Evolutionary conservation across 2,113 vertebrate species (phyloP).

Genomic region (Vimba vimba): DNA sequence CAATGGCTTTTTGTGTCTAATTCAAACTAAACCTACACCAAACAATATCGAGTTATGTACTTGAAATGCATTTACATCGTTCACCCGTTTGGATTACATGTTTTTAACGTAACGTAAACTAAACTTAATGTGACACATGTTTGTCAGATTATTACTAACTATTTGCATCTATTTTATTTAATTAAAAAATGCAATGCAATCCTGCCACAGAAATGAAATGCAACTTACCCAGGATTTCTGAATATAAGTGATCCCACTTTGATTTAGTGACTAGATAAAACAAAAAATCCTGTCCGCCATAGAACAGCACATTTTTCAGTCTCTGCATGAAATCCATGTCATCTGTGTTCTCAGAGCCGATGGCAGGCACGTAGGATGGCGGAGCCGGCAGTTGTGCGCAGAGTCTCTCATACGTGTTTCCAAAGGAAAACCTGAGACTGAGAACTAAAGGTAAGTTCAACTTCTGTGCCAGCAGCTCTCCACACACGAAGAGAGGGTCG

Average conservation of each 20-base stretch:
- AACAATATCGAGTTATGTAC: too few relatives aligned
- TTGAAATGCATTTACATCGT: neutral
- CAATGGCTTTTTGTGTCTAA: neutral
- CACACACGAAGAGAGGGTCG: too few relatives aligned
- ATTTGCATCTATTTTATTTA: neutral
- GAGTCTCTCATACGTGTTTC: conserved; percentile 58
- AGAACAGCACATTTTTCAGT: conserved; percentile 59
- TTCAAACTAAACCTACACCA: neutral
- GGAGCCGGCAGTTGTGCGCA: conserved; percentile 68
- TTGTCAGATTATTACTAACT: neutral
- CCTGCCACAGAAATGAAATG: neutral
- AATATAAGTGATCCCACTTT: conserved; percentile 58
- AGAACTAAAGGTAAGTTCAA: conserved; percentile 70
- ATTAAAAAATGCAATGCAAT: neutral
- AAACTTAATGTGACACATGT: neutral
- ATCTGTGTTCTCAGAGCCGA: conserved; percentile 54
- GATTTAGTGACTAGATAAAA: neutral
- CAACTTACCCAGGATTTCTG: conserved; percentile 63
- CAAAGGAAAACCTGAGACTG: conserved; percentile 63
- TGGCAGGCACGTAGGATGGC: conserved; percentile 69
- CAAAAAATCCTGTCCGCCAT: conserved; percentile 58
- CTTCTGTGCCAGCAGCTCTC: conserved; percentile 69
- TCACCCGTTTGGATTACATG: neutral
- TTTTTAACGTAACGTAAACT: neutral
- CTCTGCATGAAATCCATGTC: conserved; percentile 72